phyloP scores from a whole-genome alignment of 2,113 vertebrate species.

The Microcebus murinus region DNA sequence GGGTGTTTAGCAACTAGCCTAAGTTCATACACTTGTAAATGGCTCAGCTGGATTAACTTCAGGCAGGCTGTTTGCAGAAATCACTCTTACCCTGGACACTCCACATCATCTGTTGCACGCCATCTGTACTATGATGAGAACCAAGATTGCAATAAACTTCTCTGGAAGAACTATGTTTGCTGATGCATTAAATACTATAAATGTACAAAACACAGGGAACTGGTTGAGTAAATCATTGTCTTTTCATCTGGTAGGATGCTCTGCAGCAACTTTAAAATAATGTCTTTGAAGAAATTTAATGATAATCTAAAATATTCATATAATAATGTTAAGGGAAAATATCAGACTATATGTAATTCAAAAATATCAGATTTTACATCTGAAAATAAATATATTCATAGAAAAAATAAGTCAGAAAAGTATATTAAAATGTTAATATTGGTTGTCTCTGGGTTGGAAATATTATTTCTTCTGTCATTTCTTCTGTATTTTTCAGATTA shows the following conservation, averaged over 20 bases:
- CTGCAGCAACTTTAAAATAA: conserved; percentile 2
- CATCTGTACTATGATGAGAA: neutral
- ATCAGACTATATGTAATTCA: neutral
- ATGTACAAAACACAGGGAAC: neutral
- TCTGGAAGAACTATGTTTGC: neutral
- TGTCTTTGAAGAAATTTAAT: conserved; percentile 14
- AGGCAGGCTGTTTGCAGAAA: neutral
- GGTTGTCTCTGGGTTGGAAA: neutral
- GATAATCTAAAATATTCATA: conserved; percentile 18
- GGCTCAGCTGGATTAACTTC: neutral
- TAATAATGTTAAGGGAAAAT: conserved; percentile 14
- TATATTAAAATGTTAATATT: neutral
- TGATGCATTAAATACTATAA: neutral
- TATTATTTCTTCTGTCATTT: neutral
- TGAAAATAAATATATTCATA: conserved; percentile 17
- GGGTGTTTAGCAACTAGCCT: neutral
- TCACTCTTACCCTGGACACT: neutral
- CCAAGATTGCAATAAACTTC: too few species aligned
- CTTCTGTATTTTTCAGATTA: neutral
- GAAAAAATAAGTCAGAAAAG: neutral
- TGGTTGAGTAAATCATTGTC: neutral
- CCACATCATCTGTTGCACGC: rapidly evolving
- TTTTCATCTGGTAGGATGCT: neutral
- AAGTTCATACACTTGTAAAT: neutral
- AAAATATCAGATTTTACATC: neutral